Conservation (phyloP, 2,797 vertebrate species). For the Cossypha polioptera region DNA sequence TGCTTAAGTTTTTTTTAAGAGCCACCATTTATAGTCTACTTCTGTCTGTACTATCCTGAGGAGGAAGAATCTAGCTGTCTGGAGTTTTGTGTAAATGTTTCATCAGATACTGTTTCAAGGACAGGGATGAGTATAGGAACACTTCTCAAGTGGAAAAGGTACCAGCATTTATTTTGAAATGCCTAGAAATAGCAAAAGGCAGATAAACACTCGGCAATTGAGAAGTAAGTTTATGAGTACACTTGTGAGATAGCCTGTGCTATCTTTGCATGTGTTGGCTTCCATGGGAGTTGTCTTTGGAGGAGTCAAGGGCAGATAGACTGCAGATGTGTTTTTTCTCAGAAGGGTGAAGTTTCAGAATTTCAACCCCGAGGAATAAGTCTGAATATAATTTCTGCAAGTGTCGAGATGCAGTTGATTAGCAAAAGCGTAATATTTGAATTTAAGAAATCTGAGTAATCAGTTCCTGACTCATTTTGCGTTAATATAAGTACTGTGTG, state of each 20-base stretch:
- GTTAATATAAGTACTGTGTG: background rate
- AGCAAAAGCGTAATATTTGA: background rate
- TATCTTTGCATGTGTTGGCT: background rate
- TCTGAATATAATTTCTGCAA: background rate
- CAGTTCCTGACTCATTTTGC: background rate
- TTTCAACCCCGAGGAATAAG: background rate
- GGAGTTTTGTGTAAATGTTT: fast-evolving
- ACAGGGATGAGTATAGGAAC: background rate
- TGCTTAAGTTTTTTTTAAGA: background rate
- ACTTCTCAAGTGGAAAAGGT: background rate
- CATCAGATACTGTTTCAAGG: background rate
- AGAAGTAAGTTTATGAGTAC: background rate
- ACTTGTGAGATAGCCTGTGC: background rate
- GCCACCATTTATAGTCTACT: background rate
- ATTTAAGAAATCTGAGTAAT: background rate
- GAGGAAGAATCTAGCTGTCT: background rate
- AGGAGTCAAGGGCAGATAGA: background rate
- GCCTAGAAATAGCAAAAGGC: background rate
- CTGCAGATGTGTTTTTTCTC: background rate
- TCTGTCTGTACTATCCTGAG: background rate
- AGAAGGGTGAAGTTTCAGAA: background rate
- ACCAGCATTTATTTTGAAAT: background rate
- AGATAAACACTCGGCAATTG: background rate
- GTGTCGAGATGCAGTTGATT: background rate
- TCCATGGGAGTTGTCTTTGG: background rate